phyloP scores from a whole-genome alignment of 2,113 vertebrate species.

The Gymnorhina tibicen region DNA sequence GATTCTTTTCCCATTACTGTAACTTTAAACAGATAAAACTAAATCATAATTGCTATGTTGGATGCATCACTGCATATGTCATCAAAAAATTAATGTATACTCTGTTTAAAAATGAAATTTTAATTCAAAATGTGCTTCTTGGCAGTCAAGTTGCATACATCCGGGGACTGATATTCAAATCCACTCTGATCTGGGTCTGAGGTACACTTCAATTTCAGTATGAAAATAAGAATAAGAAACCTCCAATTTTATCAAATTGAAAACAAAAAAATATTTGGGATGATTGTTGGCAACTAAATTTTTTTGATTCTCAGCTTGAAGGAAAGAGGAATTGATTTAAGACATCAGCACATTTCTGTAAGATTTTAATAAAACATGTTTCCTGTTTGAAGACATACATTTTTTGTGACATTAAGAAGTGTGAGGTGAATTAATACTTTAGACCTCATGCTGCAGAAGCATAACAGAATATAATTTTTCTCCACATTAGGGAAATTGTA shows the following conservation, averaged over 20 bases:
- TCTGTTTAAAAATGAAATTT: not conserved
- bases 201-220: not conserved
- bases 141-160: not conserved
- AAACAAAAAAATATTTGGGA: fast-evolving
- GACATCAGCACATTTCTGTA: not conserved
- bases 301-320: not conserved
- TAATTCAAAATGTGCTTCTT: not conserved
- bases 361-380: not conserved
- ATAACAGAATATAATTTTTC: not conserved
- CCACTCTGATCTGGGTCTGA: not conserved
- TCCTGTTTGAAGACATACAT: not conserved
- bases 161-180: fast-evolving
- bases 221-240: not conserved
- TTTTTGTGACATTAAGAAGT: not conserved
- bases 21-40: not conserved
- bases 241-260: not conserved
- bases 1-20: not conserved
- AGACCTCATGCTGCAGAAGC: not conserved
- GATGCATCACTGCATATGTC: not conserved
- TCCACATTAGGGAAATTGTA: not conserved
- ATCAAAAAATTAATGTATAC: not conserved
- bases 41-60: not conserved
- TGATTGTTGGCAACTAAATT: fast-evolving
- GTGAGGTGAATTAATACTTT: not conserved
- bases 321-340: not conserved